Base-by-base conservation (phyloP, 2,888 invertebrate species). In the Eupithecia centaureata region DNA sequence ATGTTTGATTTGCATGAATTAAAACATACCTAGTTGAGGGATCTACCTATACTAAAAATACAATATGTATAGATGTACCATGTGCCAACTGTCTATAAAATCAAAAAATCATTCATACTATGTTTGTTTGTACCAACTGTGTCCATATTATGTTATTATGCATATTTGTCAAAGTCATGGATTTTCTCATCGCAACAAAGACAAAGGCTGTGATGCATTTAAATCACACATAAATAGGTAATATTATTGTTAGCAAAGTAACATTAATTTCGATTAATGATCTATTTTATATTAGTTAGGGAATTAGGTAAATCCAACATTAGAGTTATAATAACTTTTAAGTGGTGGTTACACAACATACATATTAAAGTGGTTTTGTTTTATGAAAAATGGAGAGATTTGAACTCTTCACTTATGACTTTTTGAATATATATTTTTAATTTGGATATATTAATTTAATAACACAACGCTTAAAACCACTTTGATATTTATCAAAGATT, bases 401-500 rank as follows among this genome's bases (percentile, higher is more conserved):
- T 47, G 18, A 22, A 22, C 18, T 22, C 22, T 3, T 47, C 22
- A 22, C 22, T 12, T 47, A 10, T 47, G 22, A 22, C 10, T 47
- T n/a, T 47, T 22, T 22, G 18, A 12, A 47, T 1, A 22, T 47
- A 22, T 47, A 4, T 22, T 47, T n/a, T n/a, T 47, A n/a, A n/a
- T n/a, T n/a, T n/a, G n/a, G n/a, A n/a, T n/a, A n/a, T n/a, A n/a
- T n/a, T n/a, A n/a, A n/a, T n/a, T n/a, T n/a, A n/a, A n/a, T 22
- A 32, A 42, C n/a, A 27, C n/a, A 42, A 42, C 47, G 7, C 15
- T 28, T 28, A 38, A 58, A 63, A 63, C 63, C 57, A 32, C 42
- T 38, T 58, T 13, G 27, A 35, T 62, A 63, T 56, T 52, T 18
- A 47, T 56, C 47, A 60, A 66, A 58, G 58, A 62, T 30, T 35